These are phyloP conservation scores for Brachymystax lenok DNA, from an alignment of 2,797 vertebrate species.

Conservation along the genomic window DNA sequence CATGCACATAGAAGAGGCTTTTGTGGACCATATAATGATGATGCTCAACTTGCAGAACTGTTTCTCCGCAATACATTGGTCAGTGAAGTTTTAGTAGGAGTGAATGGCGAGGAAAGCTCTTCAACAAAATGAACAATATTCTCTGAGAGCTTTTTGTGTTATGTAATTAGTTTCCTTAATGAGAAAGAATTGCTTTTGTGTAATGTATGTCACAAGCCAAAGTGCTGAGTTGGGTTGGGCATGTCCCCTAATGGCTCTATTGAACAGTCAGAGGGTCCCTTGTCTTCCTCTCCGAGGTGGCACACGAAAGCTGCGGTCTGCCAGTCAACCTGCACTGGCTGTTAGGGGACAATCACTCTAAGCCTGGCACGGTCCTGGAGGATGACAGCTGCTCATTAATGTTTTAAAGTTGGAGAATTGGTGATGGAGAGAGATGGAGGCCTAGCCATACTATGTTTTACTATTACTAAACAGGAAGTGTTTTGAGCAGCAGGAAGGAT, in stretches of 20 bases:
- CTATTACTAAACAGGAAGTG: not conserved
- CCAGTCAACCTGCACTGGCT: not conserved
- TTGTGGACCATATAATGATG: slow-evolving; percentile 53
- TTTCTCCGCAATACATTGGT: slow-evolving; percentile 38
- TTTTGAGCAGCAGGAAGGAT: not conserved
- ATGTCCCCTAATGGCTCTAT: not conserved
- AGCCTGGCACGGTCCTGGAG: not conserved
- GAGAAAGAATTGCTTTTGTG: slow-evolving; percentile 17
- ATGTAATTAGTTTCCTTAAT: slow-evolving; percentile 9
- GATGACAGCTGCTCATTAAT: not conserved
- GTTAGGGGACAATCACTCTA: not conserved
- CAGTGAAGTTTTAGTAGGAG: slow-evolving; percentile 42
- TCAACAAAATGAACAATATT: slow-evolving; percentile 11
- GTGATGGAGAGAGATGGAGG: not conserved
- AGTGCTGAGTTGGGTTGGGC: not conserved
- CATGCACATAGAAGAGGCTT: slow-evolving; percentile 35
- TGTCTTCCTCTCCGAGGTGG: not conserved
- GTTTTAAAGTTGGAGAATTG: not conserved
- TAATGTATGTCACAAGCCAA: not conserved
- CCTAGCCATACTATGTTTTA: not conserved
- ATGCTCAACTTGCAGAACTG: slow-evolving; percentile 27
- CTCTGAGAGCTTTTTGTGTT: slow-evolving; percentile 14
- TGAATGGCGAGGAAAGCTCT: slow-evolving; percentile 9
- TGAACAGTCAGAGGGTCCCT: not conserved
- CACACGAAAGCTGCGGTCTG: not conserved